Conservation (phyloP, 2,797 vertebrate genomes). For the Cossypha niveicapilla region DNA sequence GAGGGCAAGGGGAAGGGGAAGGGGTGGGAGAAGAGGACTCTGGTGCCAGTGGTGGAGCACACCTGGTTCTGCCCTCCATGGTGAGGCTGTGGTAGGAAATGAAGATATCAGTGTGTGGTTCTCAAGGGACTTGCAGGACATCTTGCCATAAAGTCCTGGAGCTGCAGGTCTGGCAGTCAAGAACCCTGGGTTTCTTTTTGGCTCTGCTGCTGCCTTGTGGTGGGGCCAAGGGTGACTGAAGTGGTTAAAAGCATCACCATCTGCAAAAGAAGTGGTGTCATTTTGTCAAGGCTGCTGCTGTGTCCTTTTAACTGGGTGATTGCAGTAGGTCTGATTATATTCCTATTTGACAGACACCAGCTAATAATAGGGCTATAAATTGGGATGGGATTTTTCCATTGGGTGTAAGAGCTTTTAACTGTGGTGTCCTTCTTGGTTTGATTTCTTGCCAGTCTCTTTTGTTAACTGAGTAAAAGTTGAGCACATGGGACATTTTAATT, state of each 20-base stretch:
- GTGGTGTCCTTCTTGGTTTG: background rate
- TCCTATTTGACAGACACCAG: background rate
- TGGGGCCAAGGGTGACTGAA: background rate
- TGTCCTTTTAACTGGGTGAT: background rate
- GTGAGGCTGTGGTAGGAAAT: background rate
- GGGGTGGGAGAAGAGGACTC: background rate
- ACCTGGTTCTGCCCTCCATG: background rate
- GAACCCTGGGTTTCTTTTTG: background rate
- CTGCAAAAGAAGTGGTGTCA: background rate
- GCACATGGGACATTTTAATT: background rate
- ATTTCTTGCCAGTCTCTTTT: background rate
- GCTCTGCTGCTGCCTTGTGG: background rate
- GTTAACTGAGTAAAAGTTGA: background rate
- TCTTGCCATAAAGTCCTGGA: background rate
- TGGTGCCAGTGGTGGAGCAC: background rate
- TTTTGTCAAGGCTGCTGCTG: background rate
- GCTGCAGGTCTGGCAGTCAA: background rate
- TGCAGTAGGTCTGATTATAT: background rate
- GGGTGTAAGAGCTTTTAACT: background rate
- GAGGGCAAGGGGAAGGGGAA: fast-evolving
- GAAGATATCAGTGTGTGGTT: fast-evolving
- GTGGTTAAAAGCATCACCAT: background rate
- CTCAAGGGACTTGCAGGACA: background rate
- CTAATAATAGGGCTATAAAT: background rate
- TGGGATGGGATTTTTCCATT: background rate